A percentile compares a stretch with the other conserved stretches of the same genome.
Evolutionary conservation across 2,113 vertebrate species (phyloP).

Genomic region (Epinephelus lanceolatus): DNA sequence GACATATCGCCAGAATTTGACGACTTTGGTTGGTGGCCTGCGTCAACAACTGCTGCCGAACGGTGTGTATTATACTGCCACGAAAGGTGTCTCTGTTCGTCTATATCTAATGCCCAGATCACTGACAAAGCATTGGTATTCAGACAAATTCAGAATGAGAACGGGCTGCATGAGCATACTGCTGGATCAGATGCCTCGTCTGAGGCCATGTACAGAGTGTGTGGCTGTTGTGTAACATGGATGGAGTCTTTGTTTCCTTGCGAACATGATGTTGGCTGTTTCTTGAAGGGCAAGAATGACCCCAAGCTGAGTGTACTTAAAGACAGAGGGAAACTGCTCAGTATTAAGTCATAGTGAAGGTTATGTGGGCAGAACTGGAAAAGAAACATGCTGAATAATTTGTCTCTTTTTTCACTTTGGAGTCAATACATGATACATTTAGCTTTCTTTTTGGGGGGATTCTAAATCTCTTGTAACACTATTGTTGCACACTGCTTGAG

Average conservation of each 20-base stretch:
- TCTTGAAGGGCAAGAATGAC: constrained; percentile 14
- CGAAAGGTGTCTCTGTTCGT: too few relatives aligned
- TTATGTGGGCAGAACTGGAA: neutral
- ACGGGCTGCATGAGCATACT: too few relatives aligned
- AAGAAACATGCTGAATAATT: neutral
- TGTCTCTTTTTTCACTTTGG: neutral
- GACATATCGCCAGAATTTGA: too few relatives aligned
- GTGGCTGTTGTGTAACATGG: constrained; percentile 38
- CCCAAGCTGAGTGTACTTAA: neutral
- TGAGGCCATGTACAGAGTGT: neutral
- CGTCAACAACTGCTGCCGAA: too few relatives aligned
- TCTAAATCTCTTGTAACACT: neutral
- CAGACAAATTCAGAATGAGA: too few relatives aligned
- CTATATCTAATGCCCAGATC: too few relatives aligned
- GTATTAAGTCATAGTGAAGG: too few relatives aligned
- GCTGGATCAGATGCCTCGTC: neutral
- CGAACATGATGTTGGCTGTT: neutral
- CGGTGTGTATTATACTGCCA: too few relatives aligned
- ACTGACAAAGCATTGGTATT: too few relatives aligned
- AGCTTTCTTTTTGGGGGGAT: too few relatives aligned
- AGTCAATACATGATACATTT: neutral
- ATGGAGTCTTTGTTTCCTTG: neutral
- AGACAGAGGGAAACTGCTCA: neutral
- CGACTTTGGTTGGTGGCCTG: too few relatives aligned
- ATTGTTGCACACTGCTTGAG: neutral